phyloP scores from a whole-genome alignment of 2,113 vertebrate species.

The Sceloporus undulatus region DNA sequence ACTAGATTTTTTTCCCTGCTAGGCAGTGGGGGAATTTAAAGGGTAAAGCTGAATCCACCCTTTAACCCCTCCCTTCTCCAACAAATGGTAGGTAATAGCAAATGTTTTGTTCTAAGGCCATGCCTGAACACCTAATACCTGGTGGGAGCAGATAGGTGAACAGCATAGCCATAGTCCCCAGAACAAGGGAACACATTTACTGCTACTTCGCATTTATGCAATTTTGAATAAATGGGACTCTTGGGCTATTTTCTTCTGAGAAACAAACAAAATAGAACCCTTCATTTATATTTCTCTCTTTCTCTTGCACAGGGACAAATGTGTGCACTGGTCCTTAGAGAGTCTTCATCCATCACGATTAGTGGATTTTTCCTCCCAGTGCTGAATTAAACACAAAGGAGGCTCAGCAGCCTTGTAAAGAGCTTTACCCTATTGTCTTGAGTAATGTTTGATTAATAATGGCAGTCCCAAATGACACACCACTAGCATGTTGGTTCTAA shows the following conservation, averaged over 20 bases:
- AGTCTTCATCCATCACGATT: slow-evolving; percentile 56
- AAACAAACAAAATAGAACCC: neutral
- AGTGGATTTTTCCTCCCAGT: slow-evolving; percentile 21
- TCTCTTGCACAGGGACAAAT: slow-evolving; percentile 21
- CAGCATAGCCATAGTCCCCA: neutral
- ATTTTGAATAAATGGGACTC: neutral
- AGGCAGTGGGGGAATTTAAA: too few species aligned
- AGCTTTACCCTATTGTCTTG: slow-evolving; percentile 62
- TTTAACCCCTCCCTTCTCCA: too few species aligned
- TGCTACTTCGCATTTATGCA: too few species aligned
- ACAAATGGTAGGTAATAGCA: neutral
- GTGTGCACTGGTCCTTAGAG: neutral
- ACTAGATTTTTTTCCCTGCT: neutral
- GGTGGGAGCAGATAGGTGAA: neutral
- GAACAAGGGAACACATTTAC: neutral
- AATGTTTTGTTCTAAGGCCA: too few species aligned
- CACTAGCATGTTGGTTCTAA: slow-evolving; percentile 57
- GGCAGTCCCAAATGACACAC: rapidly evolving
- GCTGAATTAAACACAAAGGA: slow-evolving; percentile 45
- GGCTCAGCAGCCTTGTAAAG: slow-evolving; percentile 28
- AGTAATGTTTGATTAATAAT: slow-evolving; percentile 54
- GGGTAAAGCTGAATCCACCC: too few species aligned
- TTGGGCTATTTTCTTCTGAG: neutral
- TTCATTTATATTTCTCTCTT: neutral
- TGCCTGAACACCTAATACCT: too few species aligned